A percentile compares a stretch with the other conserved stretches of the same genome.
Conservation (phyloP, 92 coral and sea anemone species). For the Umimayanthus kanabou region DNA sequence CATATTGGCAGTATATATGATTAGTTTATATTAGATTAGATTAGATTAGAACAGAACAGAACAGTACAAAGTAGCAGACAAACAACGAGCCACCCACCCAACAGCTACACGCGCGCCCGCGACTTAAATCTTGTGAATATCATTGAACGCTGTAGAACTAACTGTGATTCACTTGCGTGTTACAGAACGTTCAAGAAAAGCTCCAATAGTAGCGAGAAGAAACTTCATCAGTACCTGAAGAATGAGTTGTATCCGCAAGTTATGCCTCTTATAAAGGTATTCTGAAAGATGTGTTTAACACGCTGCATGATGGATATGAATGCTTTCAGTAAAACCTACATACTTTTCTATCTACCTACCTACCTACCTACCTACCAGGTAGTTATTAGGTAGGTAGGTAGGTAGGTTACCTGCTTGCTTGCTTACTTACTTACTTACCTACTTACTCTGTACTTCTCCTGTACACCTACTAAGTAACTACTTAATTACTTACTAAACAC, state of each 20-base stretch:
- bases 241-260: slow-evolving; percentile 80
- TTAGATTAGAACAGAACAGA: too few species aligned
- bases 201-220: slow-evolving; percentile 76
- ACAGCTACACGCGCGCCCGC: neutral
- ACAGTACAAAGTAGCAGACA: neutral
- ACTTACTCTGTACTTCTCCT: too few species aligned
- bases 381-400: too few species aligned
- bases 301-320: too few species aligned
- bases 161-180: neutral
- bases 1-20: too few species aligned
- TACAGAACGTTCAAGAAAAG: slow-evolving; percentile 72
- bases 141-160: neutral
- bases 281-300: neutral
- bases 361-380: neutral
- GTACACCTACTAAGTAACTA: too few species aligned
- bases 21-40: too few species aligned
- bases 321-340: neutral
- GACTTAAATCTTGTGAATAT: neutral
- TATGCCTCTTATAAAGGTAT: slow-evolving; percentile 77
- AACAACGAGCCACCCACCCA: neutral
- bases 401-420: neutral
- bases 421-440: neutral
- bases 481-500: too few species aligned
- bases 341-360: neutral
- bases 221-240: slow-evolving; percentile 73